A percentile compares a stretch with the other conserved stretches of the same genome.
phyloP scores from a whole-genome alignment of 2,888 invertebrate genomes.

The Eupithecia subumbrata region DNA sequence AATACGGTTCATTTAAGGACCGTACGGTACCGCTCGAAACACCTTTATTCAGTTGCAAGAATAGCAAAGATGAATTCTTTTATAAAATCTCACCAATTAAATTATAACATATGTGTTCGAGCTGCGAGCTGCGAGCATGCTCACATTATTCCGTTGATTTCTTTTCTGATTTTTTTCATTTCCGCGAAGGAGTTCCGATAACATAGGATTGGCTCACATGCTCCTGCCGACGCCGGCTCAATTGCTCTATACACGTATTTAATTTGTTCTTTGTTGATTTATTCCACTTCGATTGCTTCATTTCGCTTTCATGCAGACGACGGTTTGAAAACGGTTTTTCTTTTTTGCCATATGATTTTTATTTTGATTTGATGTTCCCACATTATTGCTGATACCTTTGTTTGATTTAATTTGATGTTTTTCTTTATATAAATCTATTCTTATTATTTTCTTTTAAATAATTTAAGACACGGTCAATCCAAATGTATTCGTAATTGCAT shows the following conservation, averaged over 20 bases:
- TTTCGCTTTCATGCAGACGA: conserved; percentile 64
- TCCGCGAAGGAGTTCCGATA: conserved; percentile 59
- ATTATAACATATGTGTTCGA: conserved; percentile 58
- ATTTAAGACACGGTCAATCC: too few relatives aligned
- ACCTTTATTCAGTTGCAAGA: conserved; percentile 45
- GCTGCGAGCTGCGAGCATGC: conserved; percentile 47
- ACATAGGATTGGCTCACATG: conserved; percentile 60
- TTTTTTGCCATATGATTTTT: conserved; percentile 43
- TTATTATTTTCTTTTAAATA: neutral
- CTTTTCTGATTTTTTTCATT: conserved; percentile 55
- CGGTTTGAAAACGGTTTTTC: conserved; percentile 56
- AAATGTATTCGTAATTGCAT: too few relatives aligned
- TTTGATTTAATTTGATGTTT: neutral
- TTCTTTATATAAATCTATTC: neutral
- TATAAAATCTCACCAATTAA: conserved; percentile 47
- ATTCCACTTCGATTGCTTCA: conserved; percentile 68
- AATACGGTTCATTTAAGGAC: conserved; percentile 27
- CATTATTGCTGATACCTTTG: neutral
- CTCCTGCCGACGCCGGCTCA: conserved; percentile 55
- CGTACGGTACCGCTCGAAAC: neutral
- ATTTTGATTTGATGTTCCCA: conserved; percentile 10
- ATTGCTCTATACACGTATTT: conserved; percentile 70
- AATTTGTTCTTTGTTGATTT: conserved; percentile 75
- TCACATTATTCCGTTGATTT: conserved; percentile 56
- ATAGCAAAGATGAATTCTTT: conserved; percentile 18